Evolutionary conservation across 23 tunicate genomes (phyloP), one percentile per base, ranked within the genome.

Genomic region (Clavelina lepadiformis): DNA sequence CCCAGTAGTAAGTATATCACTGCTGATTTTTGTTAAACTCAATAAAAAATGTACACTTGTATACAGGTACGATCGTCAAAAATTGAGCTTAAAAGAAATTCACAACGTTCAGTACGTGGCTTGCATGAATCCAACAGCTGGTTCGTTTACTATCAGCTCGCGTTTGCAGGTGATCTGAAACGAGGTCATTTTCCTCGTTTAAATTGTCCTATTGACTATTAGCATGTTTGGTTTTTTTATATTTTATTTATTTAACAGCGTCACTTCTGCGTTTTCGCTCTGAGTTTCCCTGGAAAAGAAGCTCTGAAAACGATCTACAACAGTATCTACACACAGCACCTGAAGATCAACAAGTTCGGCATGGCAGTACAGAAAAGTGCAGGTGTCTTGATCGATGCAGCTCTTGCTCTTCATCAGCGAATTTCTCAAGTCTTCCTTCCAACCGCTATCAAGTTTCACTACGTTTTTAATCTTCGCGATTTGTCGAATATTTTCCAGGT

Each of bases 41-140:
- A n/a, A n/a, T n/a, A n/a, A n/a, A n/a, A n/a, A n/a, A n/a, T n/a
- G n/a, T n/a, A n/a, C 0, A 31, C 13, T 31, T 29, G 29, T 65
- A 18, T 45, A 11, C 70, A 89, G 97, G 97, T 89, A 91, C 36
- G 98, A 91, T 52, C 57, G 98, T 22, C 86, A 77, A 34, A 91
- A 91, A 35, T 58, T 91, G 56, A 59, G 86, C 0, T 50, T 91
- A 49, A 91, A 91, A 31, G 98, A 91, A 66, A 83, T 91, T 54
- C 98, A 83, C 73, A 91, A 91, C 52, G 91, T 82, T 1, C 98
- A 91, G 37, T 91, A 91, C 58, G 85, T 91, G 0, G 83, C 68
- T 35, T 68, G 91, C 82, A 91, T 91, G 98, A 91, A 91, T 56
- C 98, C 98, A 41, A 91, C 98, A 24, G 59, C 98, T 53, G 98